Evolutionary conservation across 2,888 invertebrate species (phyloP).

Genomic region (Timema cristinae): DNA sequence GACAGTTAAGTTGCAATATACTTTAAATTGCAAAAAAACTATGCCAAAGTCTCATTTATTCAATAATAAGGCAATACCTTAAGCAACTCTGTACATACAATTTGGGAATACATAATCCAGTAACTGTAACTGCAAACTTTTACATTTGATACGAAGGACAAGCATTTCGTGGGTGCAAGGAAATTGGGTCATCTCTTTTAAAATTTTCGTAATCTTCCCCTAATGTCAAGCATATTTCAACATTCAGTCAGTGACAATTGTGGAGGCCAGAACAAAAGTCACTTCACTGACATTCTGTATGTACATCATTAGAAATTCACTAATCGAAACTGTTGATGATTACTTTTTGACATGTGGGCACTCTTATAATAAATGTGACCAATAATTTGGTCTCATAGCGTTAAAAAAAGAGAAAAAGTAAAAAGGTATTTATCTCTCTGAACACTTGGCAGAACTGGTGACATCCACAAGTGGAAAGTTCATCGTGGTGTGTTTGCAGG

Average conservation of each 20-base stretch:
- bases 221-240: constrained; percentile 25
- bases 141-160: no score
- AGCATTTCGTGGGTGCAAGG: background rate
- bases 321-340: background rate
- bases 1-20: no score
- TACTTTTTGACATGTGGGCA: background rate
- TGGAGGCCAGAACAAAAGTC: background rate
- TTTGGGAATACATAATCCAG: no score
- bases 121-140: no score
- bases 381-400: background rate
- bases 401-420: background rate
- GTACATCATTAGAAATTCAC: background rate
- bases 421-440: background rate
- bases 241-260: constrained; percentile 26
- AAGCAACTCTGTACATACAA: no score
- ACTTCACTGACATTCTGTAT: background rate
- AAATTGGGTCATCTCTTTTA: constrained; percentile 32
- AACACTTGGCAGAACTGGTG: no score
- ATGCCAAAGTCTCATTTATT: no score
- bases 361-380: background rate
- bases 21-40: no score
- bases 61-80: no score
- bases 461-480: no score
- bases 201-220: constrained; percentile 25
- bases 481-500: no score